These are phyloP conservation scores for Neotoma lepida DNA, from an alignment of 2,113 vertebrate species.

Conservation along the genomic window DNA sequence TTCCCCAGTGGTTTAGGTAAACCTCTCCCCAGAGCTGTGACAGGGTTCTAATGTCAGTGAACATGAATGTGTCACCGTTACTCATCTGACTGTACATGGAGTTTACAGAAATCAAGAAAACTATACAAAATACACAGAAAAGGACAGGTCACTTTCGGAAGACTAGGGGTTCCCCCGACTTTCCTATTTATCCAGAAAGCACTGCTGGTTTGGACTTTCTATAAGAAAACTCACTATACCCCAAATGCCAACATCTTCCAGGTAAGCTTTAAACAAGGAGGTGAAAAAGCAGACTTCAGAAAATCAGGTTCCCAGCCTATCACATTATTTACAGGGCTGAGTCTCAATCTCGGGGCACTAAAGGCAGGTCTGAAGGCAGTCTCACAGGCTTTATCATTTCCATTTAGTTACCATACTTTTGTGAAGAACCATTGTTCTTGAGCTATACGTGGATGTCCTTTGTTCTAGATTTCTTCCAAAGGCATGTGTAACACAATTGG, in stretches of 20 bases:
- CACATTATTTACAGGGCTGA: neutral
- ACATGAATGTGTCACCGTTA: neutral
- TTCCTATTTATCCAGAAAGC: neutral
- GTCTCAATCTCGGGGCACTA: neutral
- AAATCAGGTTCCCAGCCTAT: neutral
- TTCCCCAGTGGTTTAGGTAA: neutral
- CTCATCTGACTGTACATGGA: neutral
- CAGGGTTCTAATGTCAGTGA: neutral
- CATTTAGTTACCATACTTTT: neutral
- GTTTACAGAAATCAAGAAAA: neutral
- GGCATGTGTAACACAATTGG: neutral
- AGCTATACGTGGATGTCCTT: neutral
- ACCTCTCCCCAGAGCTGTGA: constrained; percentile 16
- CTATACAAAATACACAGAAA: neutral
- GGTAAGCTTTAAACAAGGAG: neutral
- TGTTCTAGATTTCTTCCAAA: neutral
- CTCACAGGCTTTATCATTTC: neutral
- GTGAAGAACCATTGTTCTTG: neutral
- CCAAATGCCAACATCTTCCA: neutral
- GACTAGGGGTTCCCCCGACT: neutral
- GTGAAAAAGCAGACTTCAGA: constrained; percentile 6
- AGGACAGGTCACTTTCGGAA: neutral
- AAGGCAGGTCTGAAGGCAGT: neutral
- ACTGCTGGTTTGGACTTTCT: neutral
- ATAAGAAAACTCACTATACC: neutral